Evolutionary conservation across 2,797 vertebrate species (phyloP), one percentile per base, ranked within the genome.

Genomic region (Agapornis canus): DNA sequence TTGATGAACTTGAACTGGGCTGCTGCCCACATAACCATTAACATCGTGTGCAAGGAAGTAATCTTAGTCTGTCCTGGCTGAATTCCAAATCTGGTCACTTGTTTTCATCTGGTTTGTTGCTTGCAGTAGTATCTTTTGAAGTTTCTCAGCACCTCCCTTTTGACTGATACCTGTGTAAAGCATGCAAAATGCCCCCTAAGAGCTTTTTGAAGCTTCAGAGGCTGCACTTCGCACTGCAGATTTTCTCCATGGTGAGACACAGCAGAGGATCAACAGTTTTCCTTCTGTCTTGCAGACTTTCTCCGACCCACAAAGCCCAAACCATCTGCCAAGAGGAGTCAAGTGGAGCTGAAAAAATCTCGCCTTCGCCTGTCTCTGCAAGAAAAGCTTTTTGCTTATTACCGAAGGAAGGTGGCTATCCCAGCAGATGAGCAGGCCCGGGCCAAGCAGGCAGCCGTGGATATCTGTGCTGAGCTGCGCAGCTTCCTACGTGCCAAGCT

Each of bases 391-490:
- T 98, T 99, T 54, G 92, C 97, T 25, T 99, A 99, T 95, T 99
- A 99, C 94, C 98, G 98, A 83, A 98, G 96, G 91, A 98, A 98
- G 11, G 99, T 99, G 6, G 98, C 98, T 88, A 99, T 99, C 95
- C 98, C 99, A 3, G 49, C 96, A 0, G 98, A 98, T 3, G 99
- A 99, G 98, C 99, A 99, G 98, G 98, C 98, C 10, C 89, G 94
- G 59, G 99, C 99, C 87, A 98, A 99, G 93, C 98, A 99, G 70
- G 99, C 99, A 2, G 99, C 99, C 0, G 97, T 99, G 97, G 99
- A 99, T 93, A 99, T 99, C 97, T 99, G 99, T 25, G 98, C 99
- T 0, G 99, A 99, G 96, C 98, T 99, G 77, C 97, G 99, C 79
- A 97, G 99, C 86, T 99, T 99, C 94, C 98, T 99, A 52, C 99